Percentiles rank a stretch among this genome's conserved stretches.
Conservation (phyloP, 2,888 invertebrate species). For the Therioaphis trifolii region DNA sequence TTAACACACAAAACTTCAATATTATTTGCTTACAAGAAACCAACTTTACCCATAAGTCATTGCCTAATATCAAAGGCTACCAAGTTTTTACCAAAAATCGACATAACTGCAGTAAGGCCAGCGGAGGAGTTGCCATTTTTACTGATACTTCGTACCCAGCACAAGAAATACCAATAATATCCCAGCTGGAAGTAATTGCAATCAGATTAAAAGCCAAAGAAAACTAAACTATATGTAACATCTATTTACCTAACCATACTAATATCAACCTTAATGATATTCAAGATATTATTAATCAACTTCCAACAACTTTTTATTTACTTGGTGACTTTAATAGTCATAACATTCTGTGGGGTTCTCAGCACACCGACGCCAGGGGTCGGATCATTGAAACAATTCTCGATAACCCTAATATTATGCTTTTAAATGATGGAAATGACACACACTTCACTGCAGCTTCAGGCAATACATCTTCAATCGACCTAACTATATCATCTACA, state of each 20-base stretch:
- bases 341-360: conserved; percentile 50
- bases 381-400: conserved; percentile 50
- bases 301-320: conserved; percentile 59
- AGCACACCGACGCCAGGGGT: neutral
- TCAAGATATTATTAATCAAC: conserved; percentile 49
- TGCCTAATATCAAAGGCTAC: neutral
- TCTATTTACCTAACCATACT: conserved; percentile 29
- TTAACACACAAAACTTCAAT: neutral
- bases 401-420: conserved; percentile 8
- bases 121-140: neutral
- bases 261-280: conserved; percentile 2
- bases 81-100: neutral
- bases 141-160: neutral
- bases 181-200: neutral
- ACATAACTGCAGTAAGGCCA: neutral
- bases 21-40: too few species aligned
- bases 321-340: too few species aligned
- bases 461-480: neutral
- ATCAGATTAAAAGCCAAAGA: conserved; percentile 12
- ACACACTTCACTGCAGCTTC: neutral
- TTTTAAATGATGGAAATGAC: conserved; percentile 24
- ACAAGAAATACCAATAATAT: conserved; percentile 7
- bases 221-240: conserved; percentile 31
- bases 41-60: conserved; percentile 17
- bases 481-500: conserved; percentile 8